Base-by-base conservation (phyloP, 2,797 vertebrate genomes). In the Rhinoraja longicauda region DNA sequence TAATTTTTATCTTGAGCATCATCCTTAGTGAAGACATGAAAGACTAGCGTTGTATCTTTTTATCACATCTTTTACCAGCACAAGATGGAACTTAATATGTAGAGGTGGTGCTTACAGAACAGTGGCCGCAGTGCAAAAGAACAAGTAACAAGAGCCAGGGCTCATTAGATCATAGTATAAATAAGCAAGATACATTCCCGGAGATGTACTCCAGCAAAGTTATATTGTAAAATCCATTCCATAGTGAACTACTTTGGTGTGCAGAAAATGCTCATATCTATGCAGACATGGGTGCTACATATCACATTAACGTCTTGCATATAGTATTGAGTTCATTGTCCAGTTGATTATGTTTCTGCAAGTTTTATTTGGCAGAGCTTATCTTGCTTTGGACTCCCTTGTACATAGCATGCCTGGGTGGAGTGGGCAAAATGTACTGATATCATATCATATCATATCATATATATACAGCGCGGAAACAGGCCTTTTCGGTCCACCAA, bases 1-100 rank as follows among this genome's bases (percentile, higher is more conserved):
- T 64, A 86, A 67, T 88, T 32, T 53, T 88, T 64, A 36, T 67
- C 84, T 67, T 88, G 59, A 88, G 29, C 84, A n/a, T n/a, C 26
- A 62, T 59, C 26, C 81, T n/a, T 59, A 84, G 59, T 62, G 29
- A 84, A 84, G 53, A n/a, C 29, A 36, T 64, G 19, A 64, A 88
- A 39, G 5, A 1, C 57, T 64, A 59, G 53, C 53, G 86, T 88
- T 67, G 59, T 21, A 0, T 17, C 1, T 29, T 3, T 88, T 32
- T 2, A 88, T 36, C 59, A 67, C n/a, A 36, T 88, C n/a, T 88
- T 32, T 36, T 32, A 67, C 2, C 17, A 36, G 32, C n/a, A 36
- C n/a, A 2, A 36, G 7, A 7, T 13, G 32, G n/a, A 10, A 8
- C 1, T 21, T 67, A 32, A 88, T 1, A 88, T 67, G 36, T 67